phyloP scores from a whole-genome alignment of 2,888 invertebrate species.

The Hesperia comma region DNA sequence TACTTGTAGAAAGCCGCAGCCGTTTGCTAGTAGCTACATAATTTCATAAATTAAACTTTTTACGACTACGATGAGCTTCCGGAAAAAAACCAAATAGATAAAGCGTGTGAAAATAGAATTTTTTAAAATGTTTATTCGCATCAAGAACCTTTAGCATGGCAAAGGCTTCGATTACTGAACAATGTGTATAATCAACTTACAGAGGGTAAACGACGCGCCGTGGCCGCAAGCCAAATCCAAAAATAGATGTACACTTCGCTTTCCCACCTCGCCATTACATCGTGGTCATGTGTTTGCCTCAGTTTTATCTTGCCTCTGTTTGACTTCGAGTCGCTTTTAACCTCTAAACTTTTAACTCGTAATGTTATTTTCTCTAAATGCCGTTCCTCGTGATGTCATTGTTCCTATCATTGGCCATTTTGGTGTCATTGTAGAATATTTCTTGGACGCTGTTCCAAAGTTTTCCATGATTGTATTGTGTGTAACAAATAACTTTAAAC shows the following conservation, averaged over 20 bases:
- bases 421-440: neutral
- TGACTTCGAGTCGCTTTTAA: slow-evolving; percentile 20
- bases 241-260: slow-evolving; percentile 68
- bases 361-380: no score
- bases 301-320: slow-evolving; percentile 37
- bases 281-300: slow-evolving; percentile 67
- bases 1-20: no score
- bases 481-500: no score
- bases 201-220: slow-evolving; percentile 65
- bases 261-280: slow-evolving; percentile 69
- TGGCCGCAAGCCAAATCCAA: slow-evolving; percentile 71
- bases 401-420: neutral
- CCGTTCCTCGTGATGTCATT: no score
- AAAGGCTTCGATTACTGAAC: slow-evolving; percentile 42
- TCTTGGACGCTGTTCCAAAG: no score
- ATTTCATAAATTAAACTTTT: neutral
- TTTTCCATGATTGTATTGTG: slow-evolving; percentile 27
- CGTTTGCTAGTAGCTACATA: no score
- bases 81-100: no score
- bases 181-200: slow-evolving; percentile 56
- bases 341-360: no score
- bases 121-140: neutral
- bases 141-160: neutral
- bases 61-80: neutral
- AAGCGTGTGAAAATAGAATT: neutral